Percentiles rank a stretch among this genome's conserved stretches.
These are phyloP conservation scores for Anguilla anguilla DNA, from an alignment of 2,797 vertebrate genomes.

Conservation along the genomic window DNA sequence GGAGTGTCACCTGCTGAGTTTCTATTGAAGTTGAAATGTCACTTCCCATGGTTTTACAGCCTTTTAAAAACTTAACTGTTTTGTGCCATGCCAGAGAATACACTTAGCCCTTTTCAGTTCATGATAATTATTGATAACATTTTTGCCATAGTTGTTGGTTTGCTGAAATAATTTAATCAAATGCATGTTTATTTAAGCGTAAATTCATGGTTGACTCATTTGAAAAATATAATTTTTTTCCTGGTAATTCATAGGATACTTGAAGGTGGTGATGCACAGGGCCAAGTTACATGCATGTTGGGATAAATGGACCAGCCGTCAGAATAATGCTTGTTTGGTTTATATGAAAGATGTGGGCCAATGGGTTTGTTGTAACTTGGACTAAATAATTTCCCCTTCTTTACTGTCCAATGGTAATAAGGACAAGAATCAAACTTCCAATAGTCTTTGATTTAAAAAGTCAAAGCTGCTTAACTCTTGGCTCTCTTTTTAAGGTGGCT, in stretches of 20 bases:
- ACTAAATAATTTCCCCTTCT: no score
- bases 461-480: background rate
- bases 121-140: constrained; percentile 46
- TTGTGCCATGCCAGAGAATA: constrained; percentile 33
- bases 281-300: no score
- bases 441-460: background rate
- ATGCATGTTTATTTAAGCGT: constrained; percentile 41
- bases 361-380: no score
- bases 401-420: background rate
- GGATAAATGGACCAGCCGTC: no score
- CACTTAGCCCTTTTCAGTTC: constrained; percentile 42
- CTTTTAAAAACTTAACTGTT: constrained; percentile 45
- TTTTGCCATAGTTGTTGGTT: constrained; percentile 38
- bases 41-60: constrained; percentile 32
- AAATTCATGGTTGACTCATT: constrained; percentile 44
- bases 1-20: constrained; percentile 28
- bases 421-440: background rate
- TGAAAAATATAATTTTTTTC: background rate
- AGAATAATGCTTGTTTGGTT: no score
- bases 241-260: no score
- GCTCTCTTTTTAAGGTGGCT: background rate
- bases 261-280: no score
- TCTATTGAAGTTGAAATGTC: constrained; percentile 28
- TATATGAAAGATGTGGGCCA: no score
- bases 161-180: constrained; percentile 40